Evolutionary conservation across 1,140 invertebrate genomes (phyloP), one percentile per base, ranked within the genome.

Genomic region (Melanaphis sacchari): DNA sequence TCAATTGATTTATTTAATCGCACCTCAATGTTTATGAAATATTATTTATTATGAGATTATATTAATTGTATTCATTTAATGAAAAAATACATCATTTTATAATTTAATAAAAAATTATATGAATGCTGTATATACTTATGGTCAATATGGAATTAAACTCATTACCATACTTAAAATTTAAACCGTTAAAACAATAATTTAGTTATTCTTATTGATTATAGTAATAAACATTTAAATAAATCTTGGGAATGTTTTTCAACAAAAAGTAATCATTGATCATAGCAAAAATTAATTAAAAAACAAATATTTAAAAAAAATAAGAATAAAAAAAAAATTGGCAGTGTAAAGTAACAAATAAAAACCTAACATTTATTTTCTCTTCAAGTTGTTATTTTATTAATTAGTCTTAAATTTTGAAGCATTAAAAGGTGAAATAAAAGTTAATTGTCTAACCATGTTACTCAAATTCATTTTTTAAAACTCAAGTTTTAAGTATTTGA

Each of bases 211-310:
- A 66, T 49, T 66, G 38, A 38, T 41, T 90, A 89, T n/a, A 85
- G 41, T 85, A 54, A 66, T 59, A 41, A 90, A 31, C 11, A 59
- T 59, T 21, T 59, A 90, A 90, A 90, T 90, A 66, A 90, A 90
- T 15, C 66, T 90, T 90, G 40, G 89, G 89, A 90, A 90, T 90
- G 89, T 90, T 66, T n/a, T 66, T 41, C 15, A 90, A 90, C 89
- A 90, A 90, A 59, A 66, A n/a, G 66, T 31, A 46, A n/a, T 36
- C n/a, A 59, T 59, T 90, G 89, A 40, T 90, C 89, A 43, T 40
- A 90, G 38, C 8, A 66, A 90, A 89, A 41, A 66, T 90, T 46
- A 66, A 66, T 90, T 66, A 21, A 40, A 41, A 66, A 90, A 41
- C 21, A 15, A 90, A 54, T n/a, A n/a, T 46, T 87, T 46, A 88